phyloP scores from a whole-genome alignment of 2,113 vertebrate species.

The Nyctibius bracteatus region DNA sequence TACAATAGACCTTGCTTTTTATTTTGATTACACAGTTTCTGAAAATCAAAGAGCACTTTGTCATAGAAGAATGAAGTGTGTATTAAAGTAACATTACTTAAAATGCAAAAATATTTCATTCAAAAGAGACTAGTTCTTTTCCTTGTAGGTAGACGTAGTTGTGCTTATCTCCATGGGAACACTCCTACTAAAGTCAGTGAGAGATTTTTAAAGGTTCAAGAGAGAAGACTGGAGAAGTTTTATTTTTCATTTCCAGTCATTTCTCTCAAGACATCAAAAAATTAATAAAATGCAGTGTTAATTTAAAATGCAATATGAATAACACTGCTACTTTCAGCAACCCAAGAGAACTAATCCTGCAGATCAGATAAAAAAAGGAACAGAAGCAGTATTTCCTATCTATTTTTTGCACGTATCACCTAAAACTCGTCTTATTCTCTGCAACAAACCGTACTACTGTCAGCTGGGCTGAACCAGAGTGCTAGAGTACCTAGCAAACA shows the following conservation, averaged over 20 bases:
- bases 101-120: slow-evolving; percentile 50
- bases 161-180: slow-evolving; percentile 62
- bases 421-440: neutral
- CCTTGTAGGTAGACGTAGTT: slow-evolving; percentile 36
- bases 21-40: slow-evolving; percentile 40
- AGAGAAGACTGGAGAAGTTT: slow-evolving; percentile 12
- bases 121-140: slow-evolving; percentile 39
- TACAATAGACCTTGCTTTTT: slow-evolving; percentile 24
- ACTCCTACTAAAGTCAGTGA: slow-evolving; percentile 44
- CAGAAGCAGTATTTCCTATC: neutral
- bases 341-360: neutral
- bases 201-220: slow-evolving; percentile 45
- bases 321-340: neutral
- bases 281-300: neutral
- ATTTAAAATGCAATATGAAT: slow-evolving; percentile 15
- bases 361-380: neutral
- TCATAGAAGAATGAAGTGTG: slow-evolving; percentile 20
- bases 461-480: neutral
- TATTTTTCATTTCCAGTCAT: slow-evolving; percentile 23
- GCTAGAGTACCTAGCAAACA: neutral
- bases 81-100: slow-evolving; percentile 41
- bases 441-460: neutral
- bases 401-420: neutral
- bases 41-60: slow-evolving; percentile 38
- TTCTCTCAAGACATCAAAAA: neutral